Conservation (phyloP, 1,140 invertebrate species). For the Araneus ventricosus region DNA sequence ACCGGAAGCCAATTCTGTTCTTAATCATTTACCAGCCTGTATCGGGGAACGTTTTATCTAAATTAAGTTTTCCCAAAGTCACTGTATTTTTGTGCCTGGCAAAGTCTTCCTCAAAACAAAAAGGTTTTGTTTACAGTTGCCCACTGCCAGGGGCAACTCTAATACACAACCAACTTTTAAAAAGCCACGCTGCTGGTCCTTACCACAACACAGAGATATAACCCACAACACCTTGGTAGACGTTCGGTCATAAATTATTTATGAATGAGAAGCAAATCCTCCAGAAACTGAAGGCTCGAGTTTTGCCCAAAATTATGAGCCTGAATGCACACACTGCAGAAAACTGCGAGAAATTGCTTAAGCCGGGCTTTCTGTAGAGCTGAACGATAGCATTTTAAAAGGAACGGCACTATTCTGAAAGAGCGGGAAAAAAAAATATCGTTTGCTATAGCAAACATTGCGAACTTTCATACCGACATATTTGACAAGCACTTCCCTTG, state of each 20-base stretch:
- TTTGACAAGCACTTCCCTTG: constrained; percentile 73
- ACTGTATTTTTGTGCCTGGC: background rate
- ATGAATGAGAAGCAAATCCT: constrained; percentile 8
- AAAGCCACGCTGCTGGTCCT: background rate
- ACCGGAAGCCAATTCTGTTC: background rate
- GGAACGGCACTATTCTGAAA: constrained; percentile 5
- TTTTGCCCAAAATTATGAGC: constrained; percentile 30
- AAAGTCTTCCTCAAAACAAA: background rate
- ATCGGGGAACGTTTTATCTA: background rate
- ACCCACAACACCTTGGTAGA: background rate
- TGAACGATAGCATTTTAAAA: constrained; percentile 64
- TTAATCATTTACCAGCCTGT: background rate
- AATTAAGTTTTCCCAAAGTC: background rate
- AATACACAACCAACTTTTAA: constrained; percentile 6
- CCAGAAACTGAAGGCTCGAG: background rate
- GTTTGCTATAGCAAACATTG: constrained; percentile 69
- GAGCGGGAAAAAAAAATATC: constrained; percentile 31
- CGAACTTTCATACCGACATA: constrained; percentile 72
- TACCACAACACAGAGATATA: background rate
- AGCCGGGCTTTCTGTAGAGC: background rate
- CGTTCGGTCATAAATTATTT: constrained; percentile 37
- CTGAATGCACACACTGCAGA: constrained; percentile 34
- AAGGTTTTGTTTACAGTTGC: background rate
- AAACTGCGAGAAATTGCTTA: constrained; percentile 34
- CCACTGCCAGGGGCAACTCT: background rate